phyloP scores from a whole-genome alignment of 2,113 vertebrate genomes.

The Anhinga rufa region DNA sequence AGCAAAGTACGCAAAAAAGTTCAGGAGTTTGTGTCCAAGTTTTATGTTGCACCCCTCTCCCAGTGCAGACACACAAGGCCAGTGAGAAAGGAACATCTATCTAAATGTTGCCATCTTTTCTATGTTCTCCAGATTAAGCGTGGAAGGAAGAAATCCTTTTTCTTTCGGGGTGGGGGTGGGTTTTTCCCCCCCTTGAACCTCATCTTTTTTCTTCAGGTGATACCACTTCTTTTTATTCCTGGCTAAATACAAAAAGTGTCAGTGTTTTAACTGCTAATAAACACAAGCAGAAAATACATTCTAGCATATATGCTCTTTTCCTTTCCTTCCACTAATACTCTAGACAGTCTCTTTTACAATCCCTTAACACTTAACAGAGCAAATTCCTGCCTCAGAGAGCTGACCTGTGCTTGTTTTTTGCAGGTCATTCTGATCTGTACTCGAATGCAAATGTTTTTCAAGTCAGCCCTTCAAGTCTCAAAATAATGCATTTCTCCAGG shows the following conservation, averaged over 20 bases:
- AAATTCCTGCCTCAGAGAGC: not conserved
- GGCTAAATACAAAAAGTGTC: not conserved
- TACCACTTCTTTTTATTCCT: not conserved
- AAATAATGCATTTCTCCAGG: not conserved
- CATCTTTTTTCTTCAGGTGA: not conserved
- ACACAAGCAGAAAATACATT: not conserved
- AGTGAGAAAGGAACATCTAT: not conserved
- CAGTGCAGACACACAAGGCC: not conserved
- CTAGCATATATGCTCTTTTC: not conserved
- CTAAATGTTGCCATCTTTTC: not conserved
- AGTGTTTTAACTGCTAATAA: not conserved
- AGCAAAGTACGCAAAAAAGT: not conserved
- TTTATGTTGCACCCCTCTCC: not conserved
- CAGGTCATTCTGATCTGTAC: not conserved
- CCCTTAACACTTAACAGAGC: not conserved
- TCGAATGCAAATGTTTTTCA: not conserved
- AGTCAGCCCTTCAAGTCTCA: not conserved
- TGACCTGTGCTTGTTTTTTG: not conserved
- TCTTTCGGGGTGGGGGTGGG: too few relatives aligned
- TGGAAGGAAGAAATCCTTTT: not conserved
- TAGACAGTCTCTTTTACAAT: not conserved
- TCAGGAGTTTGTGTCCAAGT: not conserved
- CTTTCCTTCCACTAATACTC: not conserved
- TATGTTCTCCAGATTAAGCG: not conserved
- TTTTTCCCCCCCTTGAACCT: not conserved